Evolutionary conservation across 2,797 vertebrate genomes (phyloP).

Genomic region (Myiothlypis chrysogaster): DNA sequence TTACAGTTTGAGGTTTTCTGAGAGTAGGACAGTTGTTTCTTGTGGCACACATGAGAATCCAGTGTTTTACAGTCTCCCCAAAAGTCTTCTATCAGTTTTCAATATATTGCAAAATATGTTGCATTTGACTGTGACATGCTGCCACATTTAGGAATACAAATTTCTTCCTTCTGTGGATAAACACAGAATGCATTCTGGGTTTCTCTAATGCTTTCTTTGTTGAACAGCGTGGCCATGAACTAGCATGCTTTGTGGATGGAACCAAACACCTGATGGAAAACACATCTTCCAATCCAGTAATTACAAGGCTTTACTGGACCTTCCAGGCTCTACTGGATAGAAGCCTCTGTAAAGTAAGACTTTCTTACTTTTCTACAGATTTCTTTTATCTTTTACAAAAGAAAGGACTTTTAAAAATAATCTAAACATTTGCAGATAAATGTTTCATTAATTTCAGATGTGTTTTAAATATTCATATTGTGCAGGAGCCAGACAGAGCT

Average conservation of each 20-base stretch:
- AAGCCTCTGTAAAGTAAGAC: slow-evolving; percentile 24
- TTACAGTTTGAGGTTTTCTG: not conserved
- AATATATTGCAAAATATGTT: fast-evolving
- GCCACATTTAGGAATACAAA: fast-evolving
- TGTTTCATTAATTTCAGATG: not conserved
- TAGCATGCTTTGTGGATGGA: slow-evolving; percentile 57
- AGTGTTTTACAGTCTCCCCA: not conserved
- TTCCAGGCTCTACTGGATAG: not conserved
- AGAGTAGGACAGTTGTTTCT: not conserved
- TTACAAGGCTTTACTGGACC: not conserved
- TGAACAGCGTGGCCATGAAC: slow-evolving; percentile 22
- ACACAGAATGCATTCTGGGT: not conserved
- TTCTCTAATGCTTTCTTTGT: not conserved
- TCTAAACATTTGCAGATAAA: not conserved
- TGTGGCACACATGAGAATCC: fast-evolving
- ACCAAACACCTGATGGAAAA: not conserved
- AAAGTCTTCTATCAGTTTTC: not conserved
- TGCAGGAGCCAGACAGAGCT: not conserved
- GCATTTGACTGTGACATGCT: not conserved
- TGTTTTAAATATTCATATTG: not conserved
- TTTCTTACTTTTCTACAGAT: not conserved
- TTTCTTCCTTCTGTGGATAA: not conserved
- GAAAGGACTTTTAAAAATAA: not conserved
- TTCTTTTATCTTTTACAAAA: not conserved
- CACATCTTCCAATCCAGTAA: fast-evolving